Percentiles rank a stretch among this genome's conserved stretches.
phyloP scores from a whole-genome alignment of 2,888 invertebrate genomes.

The Icerya purchasi region DNA sequence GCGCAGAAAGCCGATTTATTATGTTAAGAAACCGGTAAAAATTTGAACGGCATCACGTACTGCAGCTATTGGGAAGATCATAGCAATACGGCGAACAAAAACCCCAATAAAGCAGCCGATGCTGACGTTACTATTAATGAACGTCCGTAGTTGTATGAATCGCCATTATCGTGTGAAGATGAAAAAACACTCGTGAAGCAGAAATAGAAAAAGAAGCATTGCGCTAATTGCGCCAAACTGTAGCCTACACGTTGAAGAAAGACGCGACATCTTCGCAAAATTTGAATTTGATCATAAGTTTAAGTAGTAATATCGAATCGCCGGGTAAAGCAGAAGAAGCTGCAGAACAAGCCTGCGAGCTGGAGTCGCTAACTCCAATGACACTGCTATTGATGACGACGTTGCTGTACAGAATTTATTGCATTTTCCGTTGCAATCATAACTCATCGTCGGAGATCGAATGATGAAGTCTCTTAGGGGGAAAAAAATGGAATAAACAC shows the following conservation, averaged over 20 bases:
- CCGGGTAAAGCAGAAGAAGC: neutral
- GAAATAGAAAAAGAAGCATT: neutral
- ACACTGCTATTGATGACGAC: too few relatives aligned
- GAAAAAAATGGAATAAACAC: neutral
- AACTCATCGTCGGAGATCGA: neutral
- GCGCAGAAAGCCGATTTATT: conserved; percentile 81
- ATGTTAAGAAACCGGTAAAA: conserved; percentile 91
- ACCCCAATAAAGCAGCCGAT: too few relatives aligned
- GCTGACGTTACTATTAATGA: too few relatives aligned
- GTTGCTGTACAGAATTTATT: too few relatives aligned
- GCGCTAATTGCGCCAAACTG: neutral
- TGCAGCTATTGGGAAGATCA: conserved; percentile 95
- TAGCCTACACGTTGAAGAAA: neutral
- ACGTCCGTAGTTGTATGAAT: neutral
- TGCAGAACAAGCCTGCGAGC: too few relatives aligned
- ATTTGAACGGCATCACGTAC: conserved; percentile 87
- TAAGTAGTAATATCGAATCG: neutral
- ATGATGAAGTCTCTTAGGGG: neutral
- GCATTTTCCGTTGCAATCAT: too few relatives aligned
- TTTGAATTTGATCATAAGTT: neutral
- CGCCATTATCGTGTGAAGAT: neutral
- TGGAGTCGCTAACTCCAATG: too few relatives aligned
- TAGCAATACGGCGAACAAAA: conserved; percentile 45
- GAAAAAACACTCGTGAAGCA: neutral
- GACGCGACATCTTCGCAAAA: neutral